Base-by-base conservation (phyloP, 2,888 invertebrate species). In the Xanthorhoe designata region DNA sequence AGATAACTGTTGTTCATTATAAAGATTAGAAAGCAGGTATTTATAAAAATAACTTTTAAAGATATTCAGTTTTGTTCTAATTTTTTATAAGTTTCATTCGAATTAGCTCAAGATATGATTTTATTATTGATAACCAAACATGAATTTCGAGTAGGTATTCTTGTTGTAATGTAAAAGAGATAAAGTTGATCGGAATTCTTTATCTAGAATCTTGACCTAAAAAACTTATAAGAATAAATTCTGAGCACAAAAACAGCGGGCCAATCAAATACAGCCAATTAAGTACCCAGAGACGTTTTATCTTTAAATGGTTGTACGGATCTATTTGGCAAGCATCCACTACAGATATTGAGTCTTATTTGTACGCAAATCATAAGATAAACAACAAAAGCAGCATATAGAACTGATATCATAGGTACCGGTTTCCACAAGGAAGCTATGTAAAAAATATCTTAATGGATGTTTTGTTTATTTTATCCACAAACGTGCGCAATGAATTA, bases 251-350 rank as follows among this genome's bases (percentile, higher is more conserved):
- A 58, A 54, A 61, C 57, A 66, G 59, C 35, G 35, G 56, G 55
- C 60, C 55, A 56, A 63, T 67, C 51, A 63, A 63, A 60, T n/a
- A 47, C 50, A 63, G 24, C 59, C 59, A 67, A 60, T 57, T 60
- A 56, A 32, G 56, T 60, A 17, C 52, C 55, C 60, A 56, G 15
- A 53, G 15, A 59, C 47, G 50, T 29, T 49, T 35, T 67, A 67
- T 67, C 63, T 67, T 63, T 67, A 59, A 58, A 60, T 55, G 63
- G 63, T 67, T 59, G 62, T 42, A 32, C 63, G 69, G 70, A 70
- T 73, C 73, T 74, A 79, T 80, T 81, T 81, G 81, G 81, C 78
- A 76, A 75, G 59, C 68, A 71, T 78, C 76, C 79, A 79, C 70
- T 71, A 64, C n/a, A 4, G 57, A 69, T 68, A 68, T 71, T 57